A percentile compares a stretch with the other conserved stretches of the same genome.
Evolutionary conservation across 2,113 vertebrate genomes (phyloP).

Genomic region (Peromyscus polionotus): DNA sequence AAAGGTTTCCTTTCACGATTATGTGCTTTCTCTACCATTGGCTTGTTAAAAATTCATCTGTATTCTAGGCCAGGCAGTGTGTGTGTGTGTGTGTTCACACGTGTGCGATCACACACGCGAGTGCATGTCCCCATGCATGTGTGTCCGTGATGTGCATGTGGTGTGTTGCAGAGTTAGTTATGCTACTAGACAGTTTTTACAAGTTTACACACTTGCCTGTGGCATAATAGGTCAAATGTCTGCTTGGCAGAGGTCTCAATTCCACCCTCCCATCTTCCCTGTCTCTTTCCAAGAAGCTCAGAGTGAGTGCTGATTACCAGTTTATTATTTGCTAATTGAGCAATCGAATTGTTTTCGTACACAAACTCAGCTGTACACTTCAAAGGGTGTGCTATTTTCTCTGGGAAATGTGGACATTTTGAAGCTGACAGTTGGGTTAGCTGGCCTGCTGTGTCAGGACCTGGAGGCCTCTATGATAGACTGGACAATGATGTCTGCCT

Average conservation of each 20-base stretch:
- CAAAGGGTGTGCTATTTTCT: background rate
- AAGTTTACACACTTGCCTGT: background rate
- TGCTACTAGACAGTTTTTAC: background rate
- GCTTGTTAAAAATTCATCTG: background rate
- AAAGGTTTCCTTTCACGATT: background rate
- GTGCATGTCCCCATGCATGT: background rate
- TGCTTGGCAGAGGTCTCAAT: background rate
- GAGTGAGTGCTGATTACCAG: too few relatives aligned
- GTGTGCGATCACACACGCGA: too few relatives aligned
- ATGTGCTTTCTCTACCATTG: background rate
- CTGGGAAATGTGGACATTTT: background rate
- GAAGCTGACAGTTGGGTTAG: background rate
- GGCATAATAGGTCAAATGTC: background rate
- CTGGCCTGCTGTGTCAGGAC: background rate
- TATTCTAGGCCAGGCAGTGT: background rate
- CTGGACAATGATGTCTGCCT: background rate
- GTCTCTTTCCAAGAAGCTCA: background rate
- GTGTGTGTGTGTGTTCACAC: too few relatives aligned
- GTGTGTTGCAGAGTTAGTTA: background rate
- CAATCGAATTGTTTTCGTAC: background rate
- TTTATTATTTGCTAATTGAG: background rate
- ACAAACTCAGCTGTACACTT: background rate
- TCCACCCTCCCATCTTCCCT: background rate
- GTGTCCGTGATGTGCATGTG: background rate
- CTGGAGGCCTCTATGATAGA: background rate